phyloP scores from a whole-genome alignment of 2,888 invertebrate species.

The Dicyrtomina minuta region DNA sequence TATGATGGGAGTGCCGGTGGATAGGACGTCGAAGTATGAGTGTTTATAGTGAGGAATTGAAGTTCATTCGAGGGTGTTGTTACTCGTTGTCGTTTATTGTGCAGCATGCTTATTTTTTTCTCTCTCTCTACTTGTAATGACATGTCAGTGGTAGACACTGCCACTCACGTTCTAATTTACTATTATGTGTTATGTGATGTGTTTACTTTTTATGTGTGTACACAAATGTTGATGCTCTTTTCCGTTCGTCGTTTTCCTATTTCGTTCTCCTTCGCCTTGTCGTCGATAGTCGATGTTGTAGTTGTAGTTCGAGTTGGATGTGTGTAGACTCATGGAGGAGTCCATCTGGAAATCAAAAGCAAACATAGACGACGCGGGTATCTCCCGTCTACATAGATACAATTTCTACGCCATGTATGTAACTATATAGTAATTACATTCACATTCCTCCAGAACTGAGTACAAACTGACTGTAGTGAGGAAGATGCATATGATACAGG shows the following conservation, averaged over 20 bases:
- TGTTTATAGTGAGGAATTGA: background rate
- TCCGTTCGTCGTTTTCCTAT: too few species aligned
- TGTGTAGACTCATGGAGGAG: background rate
- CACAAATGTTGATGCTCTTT: slow-evolving; percentile 5
- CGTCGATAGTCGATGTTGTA: background rate
- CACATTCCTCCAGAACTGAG: background rate
- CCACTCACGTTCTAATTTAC: slow-evolving; percentile 8
- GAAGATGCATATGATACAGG: too few species aligned
- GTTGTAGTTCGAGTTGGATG: background rate
- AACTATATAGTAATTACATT: background rate
- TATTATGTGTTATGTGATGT: slow-evolving; percentile 9
- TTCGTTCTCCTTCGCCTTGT: background rate
- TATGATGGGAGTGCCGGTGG: background rate
- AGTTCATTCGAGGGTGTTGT: background rate
- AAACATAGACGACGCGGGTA: too few species aligned
- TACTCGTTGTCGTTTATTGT: background rate
- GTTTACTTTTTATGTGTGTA: background rate
- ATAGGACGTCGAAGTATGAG: too few species aligned
- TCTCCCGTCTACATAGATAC: too few species aligned
- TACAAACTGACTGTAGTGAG: too few species aligned
- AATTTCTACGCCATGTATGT: too few species aligned
- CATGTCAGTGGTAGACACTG: background rate
- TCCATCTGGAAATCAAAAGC: background rate
- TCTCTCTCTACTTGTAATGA: slow-evolving; percentile 1
- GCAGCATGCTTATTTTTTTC: background rate